Percentiles rank a stretch among this genome's conserved stretches.
phyloP scores from a whole-genome alignment of 1,140 invertebrate species.

The Manduca sexta region DNA sequence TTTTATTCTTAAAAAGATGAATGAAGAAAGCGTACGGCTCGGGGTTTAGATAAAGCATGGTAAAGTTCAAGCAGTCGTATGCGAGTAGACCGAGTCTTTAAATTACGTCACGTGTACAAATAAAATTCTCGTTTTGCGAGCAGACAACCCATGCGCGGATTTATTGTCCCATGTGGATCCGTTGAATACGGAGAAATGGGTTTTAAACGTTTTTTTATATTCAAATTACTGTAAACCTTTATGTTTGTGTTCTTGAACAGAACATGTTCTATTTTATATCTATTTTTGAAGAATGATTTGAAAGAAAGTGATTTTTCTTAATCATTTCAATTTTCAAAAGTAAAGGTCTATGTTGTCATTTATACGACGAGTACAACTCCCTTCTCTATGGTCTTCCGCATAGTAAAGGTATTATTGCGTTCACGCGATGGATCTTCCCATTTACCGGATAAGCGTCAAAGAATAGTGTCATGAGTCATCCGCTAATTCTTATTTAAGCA shows the following conservation, averaged over 20 bases:
- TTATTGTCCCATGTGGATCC: slow-evolving; percentile 6
- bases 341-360: no score
- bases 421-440: no score
- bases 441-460: no score
- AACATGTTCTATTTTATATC: not conserved
- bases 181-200: not conserved
- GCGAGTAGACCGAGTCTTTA: slow-evolving; percentile 1
- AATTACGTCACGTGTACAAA: slow-evolving; percentile 10
- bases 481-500: no score
- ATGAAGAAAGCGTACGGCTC: no score
- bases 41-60: not conserved
- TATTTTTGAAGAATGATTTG: not conserved
- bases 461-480: no score
- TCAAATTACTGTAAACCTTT: not conserved
- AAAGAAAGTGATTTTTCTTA: no score
- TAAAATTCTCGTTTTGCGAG: slow-evolving; percentile 10
- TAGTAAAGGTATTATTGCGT: no score
- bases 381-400: no score
- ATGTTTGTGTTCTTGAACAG: not conserved
- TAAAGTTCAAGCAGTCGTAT: not conserved
- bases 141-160: not conserved
- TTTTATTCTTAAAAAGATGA: no score
- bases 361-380: no score
- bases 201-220: slow-evolving; percentile 4
- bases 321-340: no score